Percentiles rank a stretch among this genome's conserved stretches.
Evolutionary conservation across 1,140 invertebrate species (phyloP).

Genomic region (Diachasmimorpha longicaudata): DNA sequence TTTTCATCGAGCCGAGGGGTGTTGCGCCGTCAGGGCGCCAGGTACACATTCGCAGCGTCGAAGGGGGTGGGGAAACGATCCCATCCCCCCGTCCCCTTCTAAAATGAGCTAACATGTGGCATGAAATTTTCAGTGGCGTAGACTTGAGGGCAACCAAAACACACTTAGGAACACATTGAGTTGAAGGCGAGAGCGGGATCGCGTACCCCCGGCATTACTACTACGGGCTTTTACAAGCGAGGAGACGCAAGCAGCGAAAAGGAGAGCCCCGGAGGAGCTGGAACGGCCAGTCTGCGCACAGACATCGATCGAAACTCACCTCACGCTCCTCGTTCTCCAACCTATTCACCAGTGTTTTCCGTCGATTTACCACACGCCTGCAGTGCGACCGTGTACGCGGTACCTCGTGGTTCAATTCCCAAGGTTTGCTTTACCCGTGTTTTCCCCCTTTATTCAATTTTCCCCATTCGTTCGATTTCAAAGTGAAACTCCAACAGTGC

Average conservation of each 20-base stretch:
- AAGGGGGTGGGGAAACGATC: neutral
- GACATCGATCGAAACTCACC: conserved; percentile 54
- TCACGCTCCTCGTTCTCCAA: conserved; percentile 32
- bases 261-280: conserved; percentile 27
- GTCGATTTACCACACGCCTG: conserved; percentile 8
- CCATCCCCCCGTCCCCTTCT: neutral
- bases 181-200: conserved; percentile 25
- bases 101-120: conserved; percentile 31
- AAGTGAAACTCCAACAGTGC: neutral
- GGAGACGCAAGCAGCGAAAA: conserved; percentile 23
- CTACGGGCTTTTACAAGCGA: neutral
- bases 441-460: neutral
- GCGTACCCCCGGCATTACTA: neutral
- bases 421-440: neutral
- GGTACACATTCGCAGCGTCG: neutral
- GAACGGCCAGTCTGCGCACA: conserved; percentile 55
- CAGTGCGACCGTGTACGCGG: neutral
- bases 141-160: conserved; percentile 23
- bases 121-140: conserved; percentile 33
- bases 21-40: neutral
- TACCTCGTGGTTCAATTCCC: neutral
- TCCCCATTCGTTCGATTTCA: neutral
- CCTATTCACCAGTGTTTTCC: conserved; percentile 41
- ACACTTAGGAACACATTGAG: conserved; percentile 10
- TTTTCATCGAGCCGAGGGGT: neutral